Conservation (phyloP, 2,797 vertebrate species). For the Kryptopterus vitreolus region DNA sequence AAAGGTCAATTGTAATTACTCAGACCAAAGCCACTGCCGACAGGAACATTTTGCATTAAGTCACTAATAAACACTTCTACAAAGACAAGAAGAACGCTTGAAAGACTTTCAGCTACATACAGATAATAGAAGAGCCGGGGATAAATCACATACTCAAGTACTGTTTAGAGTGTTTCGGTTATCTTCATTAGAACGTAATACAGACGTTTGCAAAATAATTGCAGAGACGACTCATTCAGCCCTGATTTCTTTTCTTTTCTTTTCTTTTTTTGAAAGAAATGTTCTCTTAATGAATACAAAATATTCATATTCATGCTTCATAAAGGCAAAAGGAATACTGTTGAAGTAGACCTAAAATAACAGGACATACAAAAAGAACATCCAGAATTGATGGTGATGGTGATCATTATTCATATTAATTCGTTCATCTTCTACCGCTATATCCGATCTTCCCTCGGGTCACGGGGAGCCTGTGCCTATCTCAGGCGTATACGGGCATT, state of each 20-base stretch:
- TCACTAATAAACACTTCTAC: slow-evolving; percentile 43
- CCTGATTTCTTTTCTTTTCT: no score
- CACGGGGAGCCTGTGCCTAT: no score
- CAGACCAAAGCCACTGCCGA: slow-evolving; percentile 56
- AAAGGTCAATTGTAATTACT: slow-evolving; percentile 72
- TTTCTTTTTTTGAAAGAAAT: neutral
- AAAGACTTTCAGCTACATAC: slow-evolving; percentile 30
- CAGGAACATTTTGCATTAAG: slow-evolving; percentile 55
- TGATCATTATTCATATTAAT: neutral
- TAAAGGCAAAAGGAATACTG: neutral
- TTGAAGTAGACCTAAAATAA: neutral
- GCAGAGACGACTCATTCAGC: neutral
- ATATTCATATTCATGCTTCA: neutral
- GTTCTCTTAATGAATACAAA: neutral
- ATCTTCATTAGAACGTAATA: slow-evolving; percentile 4
- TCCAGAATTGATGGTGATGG: no score
- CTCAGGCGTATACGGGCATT: no score
- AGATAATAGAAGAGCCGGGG: slow-evolving; percentile 3
- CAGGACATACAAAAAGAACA: neutral
- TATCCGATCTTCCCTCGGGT: no score
- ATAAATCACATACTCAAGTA: slow-evolving; percentile 5
- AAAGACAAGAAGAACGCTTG: slow-evolving; percentile 14
- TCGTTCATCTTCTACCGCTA: neutral
- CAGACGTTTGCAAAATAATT: neutral
- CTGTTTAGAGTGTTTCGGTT: neutral